A percentile compares a stretch with the other conserved stretches of the same genome.
phyloP scores from a whole-genome alignment of 2,113 vertebrate genomes.

The Xyrauchen texanus region DNA sequence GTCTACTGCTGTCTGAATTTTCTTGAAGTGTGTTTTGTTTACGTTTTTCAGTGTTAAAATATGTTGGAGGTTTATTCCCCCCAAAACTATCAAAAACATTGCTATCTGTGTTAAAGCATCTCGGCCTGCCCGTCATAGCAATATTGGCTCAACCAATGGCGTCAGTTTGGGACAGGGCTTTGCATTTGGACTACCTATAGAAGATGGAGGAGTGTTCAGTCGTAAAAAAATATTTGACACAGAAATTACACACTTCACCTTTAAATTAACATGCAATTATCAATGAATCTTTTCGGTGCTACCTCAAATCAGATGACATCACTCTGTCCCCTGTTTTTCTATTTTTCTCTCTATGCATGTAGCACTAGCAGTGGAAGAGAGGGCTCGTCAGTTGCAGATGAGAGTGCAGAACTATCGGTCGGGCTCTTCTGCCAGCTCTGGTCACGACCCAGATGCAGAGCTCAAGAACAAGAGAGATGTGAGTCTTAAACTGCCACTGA shows the following conservation, averaged over 20 bases:
- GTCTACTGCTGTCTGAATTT: neutral
- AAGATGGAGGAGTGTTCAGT: too few species aligned
- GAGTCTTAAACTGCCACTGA: conserved; percentile 28
- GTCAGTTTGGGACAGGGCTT: too few species aligned
- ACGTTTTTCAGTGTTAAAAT: too few species aligned
- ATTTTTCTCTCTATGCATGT: conserved; percentile 23
- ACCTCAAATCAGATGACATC: neutral
- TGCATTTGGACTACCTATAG: too few species aligned
- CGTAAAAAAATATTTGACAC: too few species aligned
- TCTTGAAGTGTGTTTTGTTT: neutral
- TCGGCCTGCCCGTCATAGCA: too few species aligned
- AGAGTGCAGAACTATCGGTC: conserved; percentile 91
- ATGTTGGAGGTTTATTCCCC: too few species aligned
- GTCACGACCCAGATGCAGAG: conserved; percentile 88
- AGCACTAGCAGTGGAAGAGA: conserved; percentile 91
- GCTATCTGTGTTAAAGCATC: too few species aligned
- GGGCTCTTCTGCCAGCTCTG: conserved; percentile 86
- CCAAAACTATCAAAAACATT: too few species aligned
- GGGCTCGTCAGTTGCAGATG: conserved; percentile 89
- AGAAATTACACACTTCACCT: too few species aligned
- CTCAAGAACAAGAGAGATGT: conserved; percentile 80
- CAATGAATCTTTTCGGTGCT: neutral
- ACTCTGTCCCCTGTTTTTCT: neutral
- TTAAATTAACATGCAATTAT: neutral
- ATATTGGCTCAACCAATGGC: too few species aligned